A percentile compares a stretch with the other conserved stretches of the same genome.
These are phyloP conservation scores for Microdon myrmicae DNA, from an alignment of 2,888 invertebrate genomes.

Conservation along the genomic window DNA sequence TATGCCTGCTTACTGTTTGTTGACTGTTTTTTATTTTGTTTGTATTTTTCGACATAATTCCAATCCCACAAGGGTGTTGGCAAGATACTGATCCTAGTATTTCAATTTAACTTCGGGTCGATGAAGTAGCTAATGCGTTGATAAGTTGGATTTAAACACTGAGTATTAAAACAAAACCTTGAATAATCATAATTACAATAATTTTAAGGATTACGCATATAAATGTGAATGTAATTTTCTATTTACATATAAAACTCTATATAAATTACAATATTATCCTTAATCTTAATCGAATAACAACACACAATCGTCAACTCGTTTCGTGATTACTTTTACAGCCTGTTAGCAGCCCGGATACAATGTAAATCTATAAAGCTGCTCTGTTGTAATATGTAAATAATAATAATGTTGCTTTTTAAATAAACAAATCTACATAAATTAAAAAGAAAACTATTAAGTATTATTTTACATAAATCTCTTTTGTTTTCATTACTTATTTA, in stretches of 20 bases:
- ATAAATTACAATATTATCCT: constrained; percentile 36
- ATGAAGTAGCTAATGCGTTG: no score
- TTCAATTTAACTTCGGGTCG: no score
- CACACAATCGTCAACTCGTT: constrained; percentile 4
- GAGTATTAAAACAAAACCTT: no score
- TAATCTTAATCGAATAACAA: constrained; percentile 46
- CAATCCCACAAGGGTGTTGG: no score
- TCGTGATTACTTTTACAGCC: constrained; percentile 41
- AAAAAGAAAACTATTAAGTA: constrained; percentile 49
- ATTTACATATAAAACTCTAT: constrained; percentile 40
- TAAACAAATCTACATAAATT: constrained; percentile 50
- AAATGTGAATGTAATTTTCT: constrained; percentile 24
- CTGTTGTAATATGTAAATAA: constrained; percentile 9
- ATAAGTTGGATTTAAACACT: no score
- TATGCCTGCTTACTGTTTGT: constrained; percentile 3
- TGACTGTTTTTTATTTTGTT: no score
- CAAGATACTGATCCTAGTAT: no score
- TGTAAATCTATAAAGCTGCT: constrained; percentile 41
- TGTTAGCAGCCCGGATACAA: constrained; percentile 39
- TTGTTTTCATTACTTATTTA: not conserved
- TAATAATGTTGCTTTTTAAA: constrained; percentile 24
- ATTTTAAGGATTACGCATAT: constrained; percentile 19
- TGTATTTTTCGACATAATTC: no score
- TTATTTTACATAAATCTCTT: constrained; percentile 11
- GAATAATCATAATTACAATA: constrained; percentile 16